Conservation (phyloP, 2,797 vertebrate genomes). For the Ficedula albicollis region DNA sequence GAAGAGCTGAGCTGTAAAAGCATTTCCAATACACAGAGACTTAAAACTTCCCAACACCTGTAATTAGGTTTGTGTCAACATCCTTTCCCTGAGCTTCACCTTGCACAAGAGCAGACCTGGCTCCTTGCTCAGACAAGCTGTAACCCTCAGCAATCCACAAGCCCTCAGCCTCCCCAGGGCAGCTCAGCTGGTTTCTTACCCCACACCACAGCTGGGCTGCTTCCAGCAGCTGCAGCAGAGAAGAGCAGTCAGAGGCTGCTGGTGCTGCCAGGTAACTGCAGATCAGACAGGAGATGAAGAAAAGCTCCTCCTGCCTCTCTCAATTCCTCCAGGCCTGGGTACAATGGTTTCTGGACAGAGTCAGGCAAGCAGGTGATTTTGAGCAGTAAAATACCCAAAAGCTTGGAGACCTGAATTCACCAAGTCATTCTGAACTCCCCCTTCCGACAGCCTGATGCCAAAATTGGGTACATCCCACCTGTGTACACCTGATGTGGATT, state of each 20-base stretch:
- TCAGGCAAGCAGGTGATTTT: not conserved
- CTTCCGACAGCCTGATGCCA: not conserved
- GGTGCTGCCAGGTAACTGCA: not conserved
- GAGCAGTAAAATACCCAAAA: not conserved
- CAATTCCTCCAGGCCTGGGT: not conserved
- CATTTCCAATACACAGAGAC: not conserved
- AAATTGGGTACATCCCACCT: not conserved
- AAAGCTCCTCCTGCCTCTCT: not conserved
- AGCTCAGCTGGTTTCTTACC: not conserved
- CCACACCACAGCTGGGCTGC: not conserved
- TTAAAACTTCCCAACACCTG: not conserved
- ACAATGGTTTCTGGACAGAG: not conserved
- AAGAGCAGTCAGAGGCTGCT: not conserved
- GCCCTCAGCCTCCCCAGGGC: not conserved
- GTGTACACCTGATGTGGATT: not conserved
- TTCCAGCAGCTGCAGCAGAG: not conserved
- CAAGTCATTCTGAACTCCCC: not conserved
- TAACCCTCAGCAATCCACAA: not conserved
- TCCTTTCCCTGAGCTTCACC: not conserved
- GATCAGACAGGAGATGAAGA: not conserved
- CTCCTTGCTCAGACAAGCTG: not conserved
- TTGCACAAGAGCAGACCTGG: not conserved
- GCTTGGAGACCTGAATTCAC: not conserved
- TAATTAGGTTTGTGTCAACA: not conserved
- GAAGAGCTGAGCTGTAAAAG: not conserved